Evolutionary conservation across 2,888 invertebrate genomes (phyloP).

Genomic region (Ariolimax columbianus): DNA sequence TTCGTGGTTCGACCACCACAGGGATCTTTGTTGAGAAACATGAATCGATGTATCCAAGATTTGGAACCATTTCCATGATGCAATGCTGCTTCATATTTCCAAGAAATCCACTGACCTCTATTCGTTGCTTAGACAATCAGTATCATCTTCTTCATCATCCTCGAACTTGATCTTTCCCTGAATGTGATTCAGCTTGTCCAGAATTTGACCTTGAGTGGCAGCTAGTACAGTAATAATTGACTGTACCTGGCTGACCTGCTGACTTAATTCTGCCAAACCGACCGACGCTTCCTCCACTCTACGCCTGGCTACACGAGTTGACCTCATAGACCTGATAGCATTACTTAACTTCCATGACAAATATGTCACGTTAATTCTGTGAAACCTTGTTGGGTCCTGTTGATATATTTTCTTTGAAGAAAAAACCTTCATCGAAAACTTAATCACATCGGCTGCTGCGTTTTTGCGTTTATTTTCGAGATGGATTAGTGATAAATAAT

Average conservation of each 20-base stretch:
- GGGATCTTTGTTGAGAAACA: no score
- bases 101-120: not conserved
- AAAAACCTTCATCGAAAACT: constrained; percentile 62
- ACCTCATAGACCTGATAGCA: constrained; percentile 61
- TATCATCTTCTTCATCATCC: constrained; percentile 17
- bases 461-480: constrained; percentile 63
- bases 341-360: constrained; percentile 55
- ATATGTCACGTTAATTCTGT: constrained; percentile 43
- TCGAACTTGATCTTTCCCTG: constrained; percentile 19
- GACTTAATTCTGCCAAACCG: constrained; percentile 68
- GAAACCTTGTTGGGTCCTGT: constrained; percentile 11
- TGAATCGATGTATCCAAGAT: no score
- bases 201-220: constrained; percentile 47
- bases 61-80: no score
- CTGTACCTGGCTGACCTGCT: constrained; percentile 58
- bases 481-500: constrained; percentile 69
- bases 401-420: constrained; percentile 53
- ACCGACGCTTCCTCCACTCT: constrained; percentile 67
- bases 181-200: constrained; percentile 46
- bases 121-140: not conserved
- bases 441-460: constrained; percentile 69
- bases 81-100: no score
- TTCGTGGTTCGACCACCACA: no score
- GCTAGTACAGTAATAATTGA: constrained; percentile 46
- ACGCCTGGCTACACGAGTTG: constrained; percentile 60